Conservation (phyloP, 1,140 invertebrate species). For the Achroia grisella region DNA sequence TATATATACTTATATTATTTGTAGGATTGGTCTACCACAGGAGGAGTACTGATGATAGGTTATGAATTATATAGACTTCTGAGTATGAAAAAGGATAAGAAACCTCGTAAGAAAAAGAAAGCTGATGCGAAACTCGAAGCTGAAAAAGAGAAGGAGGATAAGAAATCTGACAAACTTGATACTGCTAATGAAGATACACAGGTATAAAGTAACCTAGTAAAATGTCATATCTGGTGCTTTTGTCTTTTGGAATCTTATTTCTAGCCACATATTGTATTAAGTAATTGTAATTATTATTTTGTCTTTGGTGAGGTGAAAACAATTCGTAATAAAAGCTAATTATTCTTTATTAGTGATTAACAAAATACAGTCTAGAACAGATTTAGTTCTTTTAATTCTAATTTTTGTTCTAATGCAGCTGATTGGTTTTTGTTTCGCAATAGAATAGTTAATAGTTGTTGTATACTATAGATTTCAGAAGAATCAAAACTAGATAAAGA, state of each 20-base stretch:
- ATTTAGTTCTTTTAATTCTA: too few species aligned
- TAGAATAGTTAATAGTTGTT: too few species aligned
- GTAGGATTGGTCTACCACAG: slow-evolving; percentile 88
- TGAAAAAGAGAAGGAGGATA: slow-evolving; percentile 54
- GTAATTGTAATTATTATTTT: too few species aligned
- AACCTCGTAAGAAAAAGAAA: slow-evolving; percentile 74
- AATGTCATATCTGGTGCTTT: too few species aligned
- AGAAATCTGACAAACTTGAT: slow-evolving; percentile 40
- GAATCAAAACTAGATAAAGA: slow-evolving; percentile 38
- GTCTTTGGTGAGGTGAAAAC: too few species aligned
- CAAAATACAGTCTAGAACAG: too few species aligned
- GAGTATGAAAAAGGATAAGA: slow-evolving; percentile 84
- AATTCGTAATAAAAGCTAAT: too few species aligned
- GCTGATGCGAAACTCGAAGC: slow-evolving; percentile 45
- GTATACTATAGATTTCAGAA: slow-evolving; percentile 28
- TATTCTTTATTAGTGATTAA: too few species aligned
- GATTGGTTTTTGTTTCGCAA: background rate
- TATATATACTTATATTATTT: slow-evolving; percentile 35
- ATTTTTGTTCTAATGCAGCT: slow-evolving; percentile 2
- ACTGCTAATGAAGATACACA: slow-evolving; percentile 47
- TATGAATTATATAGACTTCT: slow-evolving; percentile 97
- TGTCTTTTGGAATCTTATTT: too few species aligned
- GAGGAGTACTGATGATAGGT: slow-evolving; percentile 96
- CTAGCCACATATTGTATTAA: too few species aligned
- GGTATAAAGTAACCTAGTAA: slow-evolving; percentile 22